These are phyloP conservation scores for Takifugu rubripes DNA, from an alignment of 2,797 vertebrate genomes.

Conservation along the genomic window DNA sequence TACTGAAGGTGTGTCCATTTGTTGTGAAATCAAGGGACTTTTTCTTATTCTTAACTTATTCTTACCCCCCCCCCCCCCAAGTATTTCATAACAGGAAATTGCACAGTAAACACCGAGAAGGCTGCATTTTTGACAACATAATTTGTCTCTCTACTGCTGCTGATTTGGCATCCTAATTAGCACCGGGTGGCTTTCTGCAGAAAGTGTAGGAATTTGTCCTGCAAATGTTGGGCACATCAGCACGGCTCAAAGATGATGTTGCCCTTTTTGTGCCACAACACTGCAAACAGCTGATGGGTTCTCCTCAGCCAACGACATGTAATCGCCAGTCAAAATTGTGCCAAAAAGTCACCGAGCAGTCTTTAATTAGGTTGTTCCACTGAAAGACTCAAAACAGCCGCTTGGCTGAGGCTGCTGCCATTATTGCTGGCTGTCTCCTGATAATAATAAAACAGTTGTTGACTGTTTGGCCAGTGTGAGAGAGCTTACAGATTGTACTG, in stretches of 20 bases:
- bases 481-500: slow-evolving; percentile 53
- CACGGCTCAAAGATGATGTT: slow-evolving; percentile 48
- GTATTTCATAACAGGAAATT: slow-evolving; percentile 71
- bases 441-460: slow-evolving; percentile 63
- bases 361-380: slow-evolving; percentile 70
- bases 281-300: slow-evolving; percentile 61
- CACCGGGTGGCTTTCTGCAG: slow-evolving; percentile 34
- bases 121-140: slow-evolving; percentile 52
- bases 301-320: slow-evolving; percentile 57
- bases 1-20: slow-evolving; percentile 49
- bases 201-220: slow-evolving; percentile 56
- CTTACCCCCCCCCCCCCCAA: slow-evolving; percentile 12
- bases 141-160: slow-evolving; percentile 52
- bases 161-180: slow-evolving; percentile 66
- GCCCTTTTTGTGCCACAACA: slow-evolving; percentile 23
- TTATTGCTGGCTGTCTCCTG: slow-evolving; percentile 62
- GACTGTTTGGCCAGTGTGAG: slow-evolving; percentile 44
- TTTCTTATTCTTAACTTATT: slow-evolving; percentile 19
- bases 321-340: slow-evolving; percentile 72
- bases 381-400: slow-evolving; percentile 54
- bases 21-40: slow-evolving; percentile 44
- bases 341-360: slow-evolving; percentile 68
- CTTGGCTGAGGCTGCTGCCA: slow-evolving; percentile 55
- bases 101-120: slow-evolving; percentile 55
- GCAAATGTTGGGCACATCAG: slow-evolving; percentile 38